Conservation (phyloP, 2,797 vertebrate genomes). For the Tolypeutes matacus region DNA sequence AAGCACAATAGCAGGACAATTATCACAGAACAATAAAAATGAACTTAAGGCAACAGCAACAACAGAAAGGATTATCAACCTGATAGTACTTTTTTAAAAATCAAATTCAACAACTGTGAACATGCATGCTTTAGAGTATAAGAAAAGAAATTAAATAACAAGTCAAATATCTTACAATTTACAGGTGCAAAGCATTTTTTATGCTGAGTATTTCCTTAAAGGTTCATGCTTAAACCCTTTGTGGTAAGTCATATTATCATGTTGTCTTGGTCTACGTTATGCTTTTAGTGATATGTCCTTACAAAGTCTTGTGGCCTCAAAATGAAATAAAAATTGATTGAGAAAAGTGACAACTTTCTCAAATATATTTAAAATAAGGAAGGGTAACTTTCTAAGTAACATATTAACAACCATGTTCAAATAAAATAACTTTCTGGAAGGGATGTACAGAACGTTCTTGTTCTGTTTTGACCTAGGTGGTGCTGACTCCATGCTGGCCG, state of each 20-base stretch:
- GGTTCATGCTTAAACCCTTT: neutral
- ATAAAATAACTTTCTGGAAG: neutral
- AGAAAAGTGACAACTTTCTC: neutral
- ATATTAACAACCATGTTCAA: neutral
- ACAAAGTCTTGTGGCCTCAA: neutral
- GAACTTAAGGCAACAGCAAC: neutral
- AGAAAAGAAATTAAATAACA: neutral
- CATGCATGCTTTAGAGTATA: neutral
- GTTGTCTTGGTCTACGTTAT: neutral
- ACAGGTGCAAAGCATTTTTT: neutral
- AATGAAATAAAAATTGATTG: neutral
- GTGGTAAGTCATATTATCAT: neutral
- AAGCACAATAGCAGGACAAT: neutral
- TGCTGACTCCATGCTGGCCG: accelerated
- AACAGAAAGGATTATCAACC: neutral
- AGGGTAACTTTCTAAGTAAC: neutral
- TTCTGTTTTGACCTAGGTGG: accelerated
- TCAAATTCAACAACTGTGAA: neutral
- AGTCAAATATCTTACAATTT: neutral
- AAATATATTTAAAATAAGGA: neutral
- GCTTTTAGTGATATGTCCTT: neutral
- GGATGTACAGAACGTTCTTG: accelerated
- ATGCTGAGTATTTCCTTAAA: neutral
- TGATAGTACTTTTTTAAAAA: neutral
- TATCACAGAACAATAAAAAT: constrained; percentile 63